Conservation (phyloP, 2,888 invertebrate species). For the Pyrgus malvae region DNA sequence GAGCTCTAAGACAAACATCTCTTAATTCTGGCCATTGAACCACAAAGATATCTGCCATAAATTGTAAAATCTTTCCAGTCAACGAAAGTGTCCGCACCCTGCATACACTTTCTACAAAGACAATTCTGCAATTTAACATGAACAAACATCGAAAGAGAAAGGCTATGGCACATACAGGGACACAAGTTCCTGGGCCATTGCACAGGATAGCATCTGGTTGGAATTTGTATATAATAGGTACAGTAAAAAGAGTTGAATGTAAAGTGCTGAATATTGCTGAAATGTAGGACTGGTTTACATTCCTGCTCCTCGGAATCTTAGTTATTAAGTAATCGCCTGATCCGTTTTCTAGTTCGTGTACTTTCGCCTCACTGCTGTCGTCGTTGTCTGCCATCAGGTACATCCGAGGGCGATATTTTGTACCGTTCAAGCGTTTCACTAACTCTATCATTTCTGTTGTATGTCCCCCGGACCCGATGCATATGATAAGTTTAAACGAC, state of each 20-base stretch:
- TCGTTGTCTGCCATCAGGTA: slow-evolving; percentile 92
- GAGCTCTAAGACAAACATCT: slow-evolving; percentile 84
- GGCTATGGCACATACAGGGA: slow-evolving; percentile 92
- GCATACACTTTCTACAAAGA: slow-evolving; percentile 98
- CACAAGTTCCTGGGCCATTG: slow-evolving; percentile 98
- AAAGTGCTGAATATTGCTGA: slow-evolving; percentile 91
- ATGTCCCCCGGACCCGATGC: slow-evolving; percentile 94
- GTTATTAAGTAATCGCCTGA: slow-evolving; percentile 69
- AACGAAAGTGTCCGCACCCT: slow-evolving; percentile 94
- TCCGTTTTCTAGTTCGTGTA: slow-evolving; percentile 75
- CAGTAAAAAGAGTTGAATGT: slow-evolving; percentile 84
- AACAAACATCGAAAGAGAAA: slow-evolving; percentile 87
- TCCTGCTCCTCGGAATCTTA: slow-evolving; percentile 90
- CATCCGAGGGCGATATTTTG: slow-evolving; percentile 86
- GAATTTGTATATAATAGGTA: slow-evolving; percentile 85
- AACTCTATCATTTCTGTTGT: slow-evolving; percentile 96
- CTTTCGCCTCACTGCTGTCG: slow-evolving; percentile 86
- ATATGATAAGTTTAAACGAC: slow-evolving; percentile 78
- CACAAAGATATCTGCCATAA: slow-evolving; percentile 91
- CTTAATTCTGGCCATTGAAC: slow-evolving; percentile 96
- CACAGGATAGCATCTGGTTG: slow-evolving; percentile 92
- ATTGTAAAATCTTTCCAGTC: slow-evolving; percentile 92
- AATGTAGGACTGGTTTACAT: slow-evolving; percentile 92
- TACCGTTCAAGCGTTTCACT: slow-evolving; percentile 82
- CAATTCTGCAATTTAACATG: slow-evolving; percentile 86